phyloP scores from a whole-genome alignment of 2,888 invertebrate species.

The Tenthredo mesomela region DNA sequence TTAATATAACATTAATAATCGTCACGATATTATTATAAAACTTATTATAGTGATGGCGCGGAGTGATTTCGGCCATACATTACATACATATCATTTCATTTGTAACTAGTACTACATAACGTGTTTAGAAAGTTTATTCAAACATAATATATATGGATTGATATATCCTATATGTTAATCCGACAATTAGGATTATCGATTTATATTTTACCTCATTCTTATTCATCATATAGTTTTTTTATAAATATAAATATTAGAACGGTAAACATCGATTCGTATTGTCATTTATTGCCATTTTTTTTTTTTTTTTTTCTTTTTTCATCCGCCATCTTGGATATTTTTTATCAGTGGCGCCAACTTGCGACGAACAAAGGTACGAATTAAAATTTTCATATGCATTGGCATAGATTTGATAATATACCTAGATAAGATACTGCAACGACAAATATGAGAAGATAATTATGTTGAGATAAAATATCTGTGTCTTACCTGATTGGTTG shows the following conservation, averaged over 20 bases:
- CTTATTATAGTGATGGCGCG: constrained; percentile 49
- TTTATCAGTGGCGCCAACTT: neutral
- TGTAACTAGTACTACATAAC: neutral
- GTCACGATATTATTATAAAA: constrained; percentile 42
- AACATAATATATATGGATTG: neutral
- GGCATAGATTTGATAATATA: neutral
- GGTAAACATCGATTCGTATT: constrained; percentile 40
- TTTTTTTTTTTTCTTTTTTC: neutral
- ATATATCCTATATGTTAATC: neutral
- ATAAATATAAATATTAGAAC: constrained; percentile 19
- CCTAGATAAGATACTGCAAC: neutral
- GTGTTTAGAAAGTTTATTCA: neutral
- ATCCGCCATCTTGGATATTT: neutral
- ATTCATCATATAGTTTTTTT: constrained; percentile 19
- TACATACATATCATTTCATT: constrained; percentile 21
- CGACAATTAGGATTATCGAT: neutral
- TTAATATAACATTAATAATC: constrained; percentile 4
- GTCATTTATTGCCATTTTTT: constrained; percentile 40
- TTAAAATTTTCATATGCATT: neutral
- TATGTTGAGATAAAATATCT: neutral
- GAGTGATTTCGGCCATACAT: constrained; percentile 31
- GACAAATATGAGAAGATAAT: neutral
- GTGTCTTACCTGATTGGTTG: neutral
- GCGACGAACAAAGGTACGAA: neutral
- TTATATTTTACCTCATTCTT: constrained; percentile 23